These are phyloP conservation scores for Corynorhinus townsendii DNA, from an alignment of 2,113 vertebrate genomes.

Conservation along the genomic window DNA sequence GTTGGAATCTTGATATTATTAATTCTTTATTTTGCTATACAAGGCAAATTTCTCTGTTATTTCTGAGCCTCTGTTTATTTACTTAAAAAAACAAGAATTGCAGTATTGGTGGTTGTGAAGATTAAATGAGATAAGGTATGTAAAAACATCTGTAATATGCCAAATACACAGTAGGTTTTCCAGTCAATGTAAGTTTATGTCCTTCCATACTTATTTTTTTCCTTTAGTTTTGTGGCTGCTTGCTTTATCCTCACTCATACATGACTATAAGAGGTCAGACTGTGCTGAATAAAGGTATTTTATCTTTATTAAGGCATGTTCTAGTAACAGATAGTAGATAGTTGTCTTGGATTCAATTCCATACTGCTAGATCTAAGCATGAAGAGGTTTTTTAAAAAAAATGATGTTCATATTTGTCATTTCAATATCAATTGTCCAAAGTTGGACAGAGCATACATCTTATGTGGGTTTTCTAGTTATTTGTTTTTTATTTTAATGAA, in stretches of 20 bases:
- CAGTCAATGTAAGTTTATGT: background rate
- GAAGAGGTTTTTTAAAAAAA: background rate
- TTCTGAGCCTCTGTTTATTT: conserved; percentile 20
- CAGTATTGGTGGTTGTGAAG: background rate
- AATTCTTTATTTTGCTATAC: conserved; percentile 14
- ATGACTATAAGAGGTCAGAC: background rate
- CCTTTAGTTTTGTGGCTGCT: background rate
- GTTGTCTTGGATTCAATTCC: background rate
- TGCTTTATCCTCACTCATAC: background rate
- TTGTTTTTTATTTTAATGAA: conserved; percentile 2
- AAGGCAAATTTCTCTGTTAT: background rate
- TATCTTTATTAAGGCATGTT: background rate
- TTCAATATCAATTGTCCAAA: background rate
- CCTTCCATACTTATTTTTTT: background rate
- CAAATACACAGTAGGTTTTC: background rate
- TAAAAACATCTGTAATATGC: background rate
- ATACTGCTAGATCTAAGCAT: background rate
- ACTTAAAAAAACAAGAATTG: background rate
- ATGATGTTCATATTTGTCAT: background rate
- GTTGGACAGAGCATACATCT: background rate
- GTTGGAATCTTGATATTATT: conserved; percentile 19
- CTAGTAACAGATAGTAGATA: background rate
- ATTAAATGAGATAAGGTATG: background rate
- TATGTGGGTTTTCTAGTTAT: background rate
- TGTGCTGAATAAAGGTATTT: background rate